These are phyloP conservation scores for Coenonympha arcania DNA, from an alignment of 2,888 invertebrate genomes.

Conservation along the genomic window DNA sequence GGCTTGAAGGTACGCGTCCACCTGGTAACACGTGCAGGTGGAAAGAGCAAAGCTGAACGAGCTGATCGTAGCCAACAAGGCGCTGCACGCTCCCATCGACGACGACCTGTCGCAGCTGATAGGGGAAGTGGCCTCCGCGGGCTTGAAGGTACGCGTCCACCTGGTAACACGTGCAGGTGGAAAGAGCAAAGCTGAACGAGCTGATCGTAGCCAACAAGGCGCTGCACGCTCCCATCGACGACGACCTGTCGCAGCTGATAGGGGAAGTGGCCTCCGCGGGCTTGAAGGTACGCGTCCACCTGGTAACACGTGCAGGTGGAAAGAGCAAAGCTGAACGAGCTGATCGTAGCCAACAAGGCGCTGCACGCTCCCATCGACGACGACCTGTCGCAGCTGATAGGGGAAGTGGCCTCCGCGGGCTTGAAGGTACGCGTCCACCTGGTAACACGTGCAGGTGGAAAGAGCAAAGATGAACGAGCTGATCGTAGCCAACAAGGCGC, in stretches of 20 bases:
- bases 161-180: conserved; percentile 77
- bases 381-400: conserved; percentile 80
- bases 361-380: conserved; percentile 88
- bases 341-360: conserved; percentile 89
- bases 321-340: conserved; percentile 85
- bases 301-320: conserved; percentile 80
- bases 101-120: conserved; percentile 83
- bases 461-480: conserved; percentile 87
- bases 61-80: conserved; percentile 88
- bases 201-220: conserved; percentile 90
- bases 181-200: conserved; percentile 87
- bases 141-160: conserved; percentile 43
- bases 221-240: conserved; percentile 86
- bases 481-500: conserved; percentile 87
- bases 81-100: conserved; percentile 86
- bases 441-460: conserved; percentile 81
- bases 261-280: conserved; percentile 75
- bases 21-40: no score
- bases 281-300: conserved; percentile 42
- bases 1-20: conserved; percentile 44
- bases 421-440: conserved; percentile 44
- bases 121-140: conserved; percentile 75
- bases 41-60: conserved; percentile 89
- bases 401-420: conserved; percentile 73
- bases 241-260: conserved; percentile 81